phyloP scores from a whole-genome alignment of 1,140 invertebrate species.

The Caenorhabditis brenneri region DNA sequence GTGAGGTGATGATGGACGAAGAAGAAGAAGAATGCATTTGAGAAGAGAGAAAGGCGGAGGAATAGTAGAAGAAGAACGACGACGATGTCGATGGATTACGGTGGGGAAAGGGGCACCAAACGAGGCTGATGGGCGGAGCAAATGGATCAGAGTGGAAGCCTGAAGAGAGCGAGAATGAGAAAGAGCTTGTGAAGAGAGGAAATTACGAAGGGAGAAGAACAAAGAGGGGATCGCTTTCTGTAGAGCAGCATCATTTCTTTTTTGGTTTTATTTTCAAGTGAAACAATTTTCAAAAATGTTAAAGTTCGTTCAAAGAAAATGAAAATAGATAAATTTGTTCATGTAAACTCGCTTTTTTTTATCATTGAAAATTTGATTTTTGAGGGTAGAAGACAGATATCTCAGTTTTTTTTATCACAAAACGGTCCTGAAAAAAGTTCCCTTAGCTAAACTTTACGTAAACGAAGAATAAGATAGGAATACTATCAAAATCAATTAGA shows the following conservation, averaged over 20 bases:
- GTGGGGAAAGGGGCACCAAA: not conserved
- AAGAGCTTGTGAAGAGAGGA: not conserved
- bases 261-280: not conserved
- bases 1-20: slow-evolving; percentile 4
- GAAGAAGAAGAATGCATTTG: slow-evolving; percentile 38
- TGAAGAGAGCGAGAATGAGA: not conserved
- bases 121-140: slow-evolving; percentile 1
- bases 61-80: slow-evolving; percentile 6
- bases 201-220: not conserved
- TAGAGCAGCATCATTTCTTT: not conserved
- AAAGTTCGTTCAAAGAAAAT: too few relatives aligned
- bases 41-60: slow-evolving; percentile 3
- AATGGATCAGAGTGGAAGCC: not conserved
- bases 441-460: too few relatives aligned
- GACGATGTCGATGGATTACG: not conserved
- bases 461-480: too few relatives aligned
- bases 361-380: too few relatives aligned
- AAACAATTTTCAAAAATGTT: not conserved
- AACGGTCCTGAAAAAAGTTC: too few relatives aligned
- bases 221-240: not conserved
- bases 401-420: too few relatives aligned
- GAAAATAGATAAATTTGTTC: too few relatives aligned
- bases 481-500: too few relatives aligned
- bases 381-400: too few relatives aligned
- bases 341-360: too few relatives aligned